Percentiles rank a stretch among this genome's conserved stretches.
Conservation (phyloP, 2,113 vertebrate genomes). For the Rhea pennata region DNA sequence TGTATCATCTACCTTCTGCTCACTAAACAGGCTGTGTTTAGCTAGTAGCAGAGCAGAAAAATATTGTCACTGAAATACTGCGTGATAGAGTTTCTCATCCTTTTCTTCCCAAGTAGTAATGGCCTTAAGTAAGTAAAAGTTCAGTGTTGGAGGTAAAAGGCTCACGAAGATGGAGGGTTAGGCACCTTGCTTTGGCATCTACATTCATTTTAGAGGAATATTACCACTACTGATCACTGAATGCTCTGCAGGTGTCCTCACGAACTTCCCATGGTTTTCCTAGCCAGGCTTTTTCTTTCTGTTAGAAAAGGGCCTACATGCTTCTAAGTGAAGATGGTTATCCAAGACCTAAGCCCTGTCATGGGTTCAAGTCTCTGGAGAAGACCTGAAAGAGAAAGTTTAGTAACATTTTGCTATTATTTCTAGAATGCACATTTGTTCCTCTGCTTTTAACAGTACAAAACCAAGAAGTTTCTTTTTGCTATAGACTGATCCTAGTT, state of each 20-base stretch:
- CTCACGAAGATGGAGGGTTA: background rate
- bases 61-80: background rate
- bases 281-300: background rate
- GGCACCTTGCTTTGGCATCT: background rate
- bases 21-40: accelerated
- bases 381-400: background rate
- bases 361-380: background rate
- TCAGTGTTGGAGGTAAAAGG: background rate
- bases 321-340: background rate
- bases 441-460: background rate
- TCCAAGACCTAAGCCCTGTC: background rate
- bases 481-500: background rate
- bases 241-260: background rate
- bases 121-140: background rate
- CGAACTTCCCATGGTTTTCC: background rate
- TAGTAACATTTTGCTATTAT: accelerated
- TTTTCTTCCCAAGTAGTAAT: background rate
- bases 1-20: background rate
- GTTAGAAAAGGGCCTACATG: background rate
- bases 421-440: background rate
- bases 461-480: background rate
- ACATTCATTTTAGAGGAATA: background rate
- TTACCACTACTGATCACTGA: background rate
- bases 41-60: background rate
- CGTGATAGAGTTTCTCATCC: background rate